Conservation (phyloP, 2,888 invertebrate genomes). For the Cryptosula pallasiana region DNA sequence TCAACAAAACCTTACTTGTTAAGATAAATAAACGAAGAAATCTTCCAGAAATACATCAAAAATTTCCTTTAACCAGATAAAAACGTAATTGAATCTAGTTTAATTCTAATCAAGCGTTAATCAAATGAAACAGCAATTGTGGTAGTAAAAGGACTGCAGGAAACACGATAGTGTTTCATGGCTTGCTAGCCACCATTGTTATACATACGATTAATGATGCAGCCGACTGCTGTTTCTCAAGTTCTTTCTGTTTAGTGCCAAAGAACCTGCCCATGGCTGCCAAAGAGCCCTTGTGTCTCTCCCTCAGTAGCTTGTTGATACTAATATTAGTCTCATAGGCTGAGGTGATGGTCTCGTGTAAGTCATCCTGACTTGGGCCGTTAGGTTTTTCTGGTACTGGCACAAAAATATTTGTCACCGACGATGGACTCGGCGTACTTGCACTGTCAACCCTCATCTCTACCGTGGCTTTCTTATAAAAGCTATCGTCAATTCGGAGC, state of each 20-base stretch:
- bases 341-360: slow-evolving; percentile 8
- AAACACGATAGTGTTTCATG: no score
- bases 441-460: background rate
- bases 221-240: background rate
- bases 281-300: slow-evolving; percentile 14
- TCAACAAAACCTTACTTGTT: no score
- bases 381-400: background rate
- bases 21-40: no score
- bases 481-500: slow-evolving; percentile 9
- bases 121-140: no score
- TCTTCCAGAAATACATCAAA: no score
- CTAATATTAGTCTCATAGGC: slow-evolving; percentile 20
- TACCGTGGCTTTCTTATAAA: slow-evolving; percentile 23
- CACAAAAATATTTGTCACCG: slow-evolving; percentile 1
- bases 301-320: slow-evolving; percentile 20
- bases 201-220: background rate
- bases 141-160: no score
- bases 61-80: no score
- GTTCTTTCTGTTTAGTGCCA: slow-evolving; percentile 7
- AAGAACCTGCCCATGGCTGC: slow-evolving; percentile 14
- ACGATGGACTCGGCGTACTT: background rate
- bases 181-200: no score
- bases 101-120: no score
- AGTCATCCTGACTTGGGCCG: background rate
- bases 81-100: no score